phyloP scores from a whole-genome alignment of 2,888 invertebrate genomes.

The Pyrrhia umbra region DNA sequence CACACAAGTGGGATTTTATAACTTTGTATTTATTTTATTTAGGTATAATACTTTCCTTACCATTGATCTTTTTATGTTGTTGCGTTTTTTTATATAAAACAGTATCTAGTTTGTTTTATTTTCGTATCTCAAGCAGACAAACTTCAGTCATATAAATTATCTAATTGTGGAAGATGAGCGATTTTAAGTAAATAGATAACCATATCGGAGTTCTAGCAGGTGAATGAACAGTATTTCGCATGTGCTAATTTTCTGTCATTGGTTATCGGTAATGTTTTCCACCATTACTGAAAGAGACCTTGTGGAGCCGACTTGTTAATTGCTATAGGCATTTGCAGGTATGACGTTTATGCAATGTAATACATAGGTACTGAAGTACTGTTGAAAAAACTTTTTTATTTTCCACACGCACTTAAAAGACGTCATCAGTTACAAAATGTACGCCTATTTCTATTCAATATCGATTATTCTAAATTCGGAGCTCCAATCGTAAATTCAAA shows the following conservation, averaged over 20 bases:
- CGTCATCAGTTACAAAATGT: conserved; percentile 32
- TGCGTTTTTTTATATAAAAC: background rate
- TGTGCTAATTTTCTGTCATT: conserved; percentile 85
- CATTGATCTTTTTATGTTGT: conserved; percentile 33
- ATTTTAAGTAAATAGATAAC: conserved; percentile 52
- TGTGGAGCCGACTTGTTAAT: conserved; percentile 60
- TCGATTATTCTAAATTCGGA: conserved; percentile 30
- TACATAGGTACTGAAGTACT: conserved; percentile 11
- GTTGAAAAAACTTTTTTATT: conserved; percentile 12
- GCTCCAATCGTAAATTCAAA: conserved; percentile 42
- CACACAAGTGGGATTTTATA: conserved; percentile 26
- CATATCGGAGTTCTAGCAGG: conserved; percentile 63
- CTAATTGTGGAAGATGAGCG: conserved; percentile 37
- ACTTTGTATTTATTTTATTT: conserved; percentile 1
- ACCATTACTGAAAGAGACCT: conserved; percentile 72
- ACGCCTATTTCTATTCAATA: conserved; percentile 8
- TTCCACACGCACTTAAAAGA: conserved; percentile 21
- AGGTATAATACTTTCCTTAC: conserved; percentile 10
- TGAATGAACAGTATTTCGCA: conserved; percentile 84
- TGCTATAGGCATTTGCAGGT: conserved; percentile 48
- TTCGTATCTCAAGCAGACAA: conserved; percentile 20
- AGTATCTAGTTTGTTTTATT: conserved; percentile 28
- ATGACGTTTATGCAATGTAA: conserved; percentile 46
- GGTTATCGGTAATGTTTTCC: conserved; percentile 77
- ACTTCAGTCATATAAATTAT: conserved; percentile 33